Percentiles rank a stretch among this genome's conserved stretches.
Conservation (phyloP, 1,140 invertebrate genomes). For the Drusus annulatus region DNA sequence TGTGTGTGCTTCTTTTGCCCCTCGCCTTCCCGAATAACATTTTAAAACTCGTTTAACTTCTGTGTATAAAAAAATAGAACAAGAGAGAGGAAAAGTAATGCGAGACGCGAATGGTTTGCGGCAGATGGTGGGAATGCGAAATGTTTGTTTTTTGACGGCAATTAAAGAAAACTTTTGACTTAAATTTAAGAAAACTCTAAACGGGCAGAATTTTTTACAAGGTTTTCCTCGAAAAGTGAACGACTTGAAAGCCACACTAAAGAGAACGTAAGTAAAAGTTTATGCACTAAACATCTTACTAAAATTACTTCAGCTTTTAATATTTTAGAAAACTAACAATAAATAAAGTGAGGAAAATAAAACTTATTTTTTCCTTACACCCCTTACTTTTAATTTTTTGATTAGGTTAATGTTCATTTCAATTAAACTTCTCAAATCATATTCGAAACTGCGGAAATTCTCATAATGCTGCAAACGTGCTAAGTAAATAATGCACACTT, state of each 20-base stretch:
- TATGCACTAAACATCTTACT: too few relatives aligned
- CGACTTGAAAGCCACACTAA: too few relatives aligned
- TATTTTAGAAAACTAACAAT: too few relatives aligned
- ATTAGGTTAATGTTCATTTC: too few relatives aligned
- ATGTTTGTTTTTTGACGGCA: conserved; percentile 44
- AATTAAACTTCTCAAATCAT: too few relatives aligned
- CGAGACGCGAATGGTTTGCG: conserved; percentile 30
- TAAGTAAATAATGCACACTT: conserved; percentile 30
- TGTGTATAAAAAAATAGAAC: background rate
- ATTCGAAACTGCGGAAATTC: too few relatives aligned
- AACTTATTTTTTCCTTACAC: too few relatives aligned
- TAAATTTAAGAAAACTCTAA: conserved; percentile 40
- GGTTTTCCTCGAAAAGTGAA: background rate
- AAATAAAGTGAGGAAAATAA: too few relatives aligned
- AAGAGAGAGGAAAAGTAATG: conserved; percentile 38
- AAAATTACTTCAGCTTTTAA: too few relatives aligned
- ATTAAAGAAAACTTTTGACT: conserved; percentile 45
- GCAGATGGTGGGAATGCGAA: conserved; percentile 43
- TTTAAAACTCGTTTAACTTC: conserved; percentile 46
- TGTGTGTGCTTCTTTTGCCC: conserved; percentile 6
- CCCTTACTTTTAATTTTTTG: too few relatives aligned
- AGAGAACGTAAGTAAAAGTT: too few relatives aligned
- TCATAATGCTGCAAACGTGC: background rate
- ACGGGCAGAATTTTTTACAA: background rate
- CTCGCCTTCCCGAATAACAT: conserved; percentile 10